Conservation (phyloP, 2,797 vertebrate species). For the Fratercula arctica region DNA sequence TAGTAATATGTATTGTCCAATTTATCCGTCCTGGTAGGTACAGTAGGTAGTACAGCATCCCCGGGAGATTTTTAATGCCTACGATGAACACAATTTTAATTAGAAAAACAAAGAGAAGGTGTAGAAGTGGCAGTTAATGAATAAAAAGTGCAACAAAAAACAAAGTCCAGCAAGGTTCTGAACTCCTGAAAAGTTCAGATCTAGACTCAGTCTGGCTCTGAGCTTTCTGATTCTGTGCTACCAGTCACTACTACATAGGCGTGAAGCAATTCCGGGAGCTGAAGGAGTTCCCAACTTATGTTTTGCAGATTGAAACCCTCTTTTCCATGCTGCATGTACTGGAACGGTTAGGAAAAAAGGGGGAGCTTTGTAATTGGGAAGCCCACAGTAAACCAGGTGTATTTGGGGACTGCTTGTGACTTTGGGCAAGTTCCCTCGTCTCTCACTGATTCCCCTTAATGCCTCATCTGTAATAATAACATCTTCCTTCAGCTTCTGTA, state of each 20-base stretch:
- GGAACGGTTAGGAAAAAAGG: neutral
- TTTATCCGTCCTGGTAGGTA: neutral
- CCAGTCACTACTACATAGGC: neutral
- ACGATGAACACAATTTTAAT: neutral
- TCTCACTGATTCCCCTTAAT: neutral
- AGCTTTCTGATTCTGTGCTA: neutral
- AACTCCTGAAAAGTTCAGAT: neutral
- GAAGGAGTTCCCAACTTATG: neutral
- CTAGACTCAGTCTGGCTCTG: neutral
- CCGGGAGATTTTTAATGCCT: neutral
- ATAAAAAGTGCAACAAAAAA: neutral
- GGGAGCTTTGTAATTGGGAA: accelerated
- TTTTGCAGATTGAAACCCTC: neutral
- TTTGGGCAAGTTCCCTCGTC: neutral
- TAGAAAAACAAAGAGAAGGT: neutral
- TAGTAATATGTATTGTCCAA: neutral
- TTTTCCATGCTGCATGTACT: neutral
- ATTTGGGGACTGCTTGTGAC: neutral
- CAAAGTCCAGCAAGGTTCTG: neutral
- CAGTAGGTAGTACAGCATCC: neutral
- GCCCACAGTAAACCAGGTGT: neutral
- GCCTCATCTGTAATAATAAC: neutral
- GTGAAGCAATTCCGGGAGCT: neutral
- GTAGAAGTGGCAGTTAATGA: neutral
- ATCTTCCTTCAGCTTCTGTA: neutral